Evolutionary conservation across 1,140 invertebrate species (phyloP).

Genomic region (Drosophila nebulosa): DNA sequence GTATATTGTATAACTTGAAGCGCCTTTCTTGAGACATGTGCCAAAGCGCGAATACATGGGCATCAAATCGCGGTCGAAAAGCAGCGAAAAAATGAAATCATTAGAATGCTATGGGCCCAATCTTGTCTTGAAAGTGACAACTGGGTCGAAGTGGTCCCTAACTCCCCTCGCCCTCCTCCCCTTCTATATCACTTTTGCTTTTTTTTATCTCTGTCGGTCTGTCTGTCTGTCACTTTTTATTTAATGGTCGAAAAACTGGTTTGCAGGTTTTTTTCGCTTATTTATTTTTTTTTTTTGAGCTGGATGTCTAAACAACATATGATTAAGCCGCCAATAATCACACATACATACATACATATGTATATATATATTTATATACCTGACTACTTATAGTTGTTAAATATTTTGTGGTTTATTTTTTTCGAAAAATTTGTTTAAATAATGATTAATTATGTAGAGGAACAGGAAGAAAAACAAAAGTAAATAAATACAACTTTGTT

Average conservation of each 20-base stretch:
- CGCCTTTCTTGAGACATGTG: slow-evolving; percentile 46
- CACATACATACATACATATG: not conserved
- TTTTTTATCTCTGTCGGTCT: slow-evolving; percentile 31
- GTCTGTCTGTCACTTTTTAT: slow-evolving; percentile 27
- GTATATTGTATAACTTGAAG: slow-evolving; percentile 28
- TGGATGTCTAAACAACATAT: slow-evolving; percentile 29
- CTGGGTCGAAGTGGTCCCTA: not conserved
- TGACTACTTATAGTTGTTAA: not conserved
- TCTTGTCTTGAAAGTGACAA: slow-evolving; percentile 12
- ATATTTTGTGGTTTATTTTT: not conserved
- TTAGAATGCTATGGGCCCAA: slow-evolving; percentile 42
- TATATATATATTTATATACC: too few species aligned
- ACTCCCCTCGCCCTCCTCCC: not conserved
- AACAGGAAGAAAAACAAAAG: not conserved
- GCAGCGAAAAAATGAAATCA: slow-evolving; percentile 49
- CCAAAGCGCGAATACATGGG: slow-evolving; percentile 12
- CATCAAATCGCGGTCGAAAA: not conserved
- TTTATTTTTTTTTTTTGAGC: not conserved
- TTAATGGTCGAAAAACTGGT: slow-evolving; percentile 47
- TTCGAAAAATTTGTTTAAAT: not conserved
- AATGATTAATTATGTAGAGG: slow-evolving; percentile 41
- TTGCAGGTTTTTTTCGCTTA: too few species aligned
- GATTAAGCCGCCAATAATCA: slow-evolving; percentile 28
- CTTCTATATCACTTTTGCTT: slow-evolving; percentile 46
- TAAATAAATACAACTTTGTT: not conserved